Conservation (phyloP, 2,797 vertebrate genomes). For the Pangasius mekongensis region DNA sequence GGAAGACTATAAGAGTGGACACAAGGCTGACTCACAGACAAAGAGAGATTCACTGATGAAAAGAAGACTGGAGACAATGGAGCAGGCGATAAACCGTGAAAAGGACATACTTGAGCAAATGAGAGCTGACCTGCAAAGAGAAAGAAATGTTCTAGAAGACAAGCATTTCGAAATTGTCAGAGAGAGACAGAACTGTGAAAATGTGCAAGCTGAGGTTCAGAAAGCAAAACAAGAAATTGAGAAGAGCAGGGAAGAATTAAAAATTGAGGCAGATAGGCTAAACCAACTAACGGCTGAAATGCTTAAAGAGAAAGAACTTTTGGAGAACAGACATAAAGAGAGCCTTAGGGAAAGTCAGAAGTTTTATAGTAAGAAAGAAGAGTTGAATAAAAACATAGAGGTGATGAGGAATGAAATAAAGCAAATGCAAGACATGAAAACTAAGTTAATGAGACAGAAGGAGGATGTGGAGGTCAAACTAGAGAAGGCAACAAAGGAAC, state of each 20-base stretch:
- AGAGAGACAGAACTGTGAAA: conserved; percentile 55
- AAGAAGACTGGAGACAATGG: conserved; percentile 59
- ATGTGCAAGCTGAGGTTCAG: conserved; percentile 43
- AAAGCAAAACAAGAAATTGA: conserved; percentile 46
- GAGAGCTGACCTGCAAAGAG: conserved; percentile 57
- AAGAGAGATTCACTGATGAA: conserved; percentile 61
- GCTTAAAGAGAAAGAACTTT: conserved; percentile 44
- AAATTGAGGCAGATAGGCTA: conserved; percentile 46
- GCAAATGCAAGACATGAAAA: conserved; percentile 45
- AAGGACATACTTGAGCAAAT: conserved; percentile 61
- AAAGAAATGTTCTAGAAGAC: conserved; percentile 58
- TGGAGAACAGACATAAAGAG: conserved; percentile 58
- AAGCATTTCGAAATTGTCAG: conserved; percentile 53
- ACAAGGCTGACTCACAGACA: conserved; percentile 32
- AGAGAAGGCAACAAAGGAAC: conserved; percentile 50
- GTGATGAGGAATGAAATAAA: conserved; percentile 48
- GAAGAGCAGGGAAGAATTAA: conserved; percentile 45
- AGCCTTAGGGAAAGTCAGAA: conserved; percentile 54
- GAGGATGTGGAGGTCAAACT: conserved; percentile 57
- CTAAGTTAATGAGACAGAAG: conserved; percentile 54
- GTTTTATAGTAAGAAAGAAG: conserved; percentile 45
- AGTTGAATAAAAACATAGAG: conserved; percentile 53
- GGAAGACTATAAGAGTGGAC: conserved; percentile 47
- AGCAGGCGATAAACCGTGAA: conserved; percentile 61
- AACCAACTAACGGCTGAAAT: conserved; percentile 51